Percentiles rank a stretch among this genome's conserved stretches.
Conservation (phyloP, 2,888 invertebrate species). For the Melinopterus prodromus region DNA sequence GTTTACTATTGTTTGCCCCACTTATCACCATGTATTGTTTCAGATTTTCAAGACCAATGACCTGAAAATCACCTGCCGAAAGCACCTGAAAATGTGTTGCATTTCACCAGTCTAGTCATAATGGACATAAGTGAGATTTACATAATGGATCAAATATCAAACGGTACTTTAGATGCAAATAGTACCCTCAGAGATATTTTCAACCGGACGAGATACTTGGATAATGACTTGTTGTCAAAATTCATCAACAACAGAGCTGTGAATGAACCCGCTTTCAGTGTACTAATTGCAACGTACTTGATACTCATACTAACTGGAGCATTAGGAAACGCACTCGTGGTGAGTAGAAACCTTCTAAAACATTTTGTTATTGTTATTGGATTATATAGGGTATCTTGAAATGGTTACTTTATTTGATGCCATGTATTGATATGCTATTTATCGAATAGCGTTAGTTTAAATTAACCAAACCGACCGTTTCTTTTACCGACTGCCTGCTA, state of each 20-base stretch:
- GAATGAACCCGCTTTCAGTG: slow-evolving; percentile 72
- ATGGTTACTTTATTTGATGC: too few species aligned
- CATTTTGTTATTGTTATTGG: too few species aligned
- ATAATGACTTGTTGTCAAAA: slow-evolving; percentile 65
- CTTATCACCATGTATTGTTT: too few species aligned
- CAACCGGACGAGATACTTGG: slow-evolving; percentile 52
- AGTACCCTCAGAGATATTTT: slow-evolving; percentile 41
- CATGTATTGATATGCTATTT: too few species aligned
- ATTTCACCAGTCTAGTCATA: not conserved
- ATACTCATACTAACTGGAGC: slow-evolving; percentile 83
- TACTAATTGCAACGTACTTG: slow-evolving; percentile 75
- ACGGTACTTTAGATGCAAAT: not conserved
- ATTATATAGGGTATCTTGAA: too few species aligned
- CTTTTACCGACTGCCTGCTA: too few species aligned
- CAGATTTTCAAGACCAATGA: too few species aligned
- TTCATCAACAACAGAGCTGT: slow-evolving; percentile 76
- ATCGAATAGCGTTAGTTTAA: too few species aligned
- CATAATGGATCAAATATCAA: slow-evolving; percentile 17
- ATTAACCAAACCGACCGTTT: too few species aligned
- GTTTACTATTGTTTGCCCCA: too few species aligned
- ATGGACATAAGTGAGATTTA: slow-evolving; percentile 18
- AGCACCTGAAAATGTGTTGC: too few species aligned
- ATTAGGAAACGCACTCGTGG: slow-evolving; percentile 86
- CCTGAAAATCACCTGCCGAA: too few species aligned
- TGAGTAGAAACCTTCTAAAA: slow-evolving; percentile 57